These are phyloP conservation scores for Protomyctophum bolini DNA, from an alignment of 2,113 vertebrate genomes.

Conservation along the genomic window DNA sequence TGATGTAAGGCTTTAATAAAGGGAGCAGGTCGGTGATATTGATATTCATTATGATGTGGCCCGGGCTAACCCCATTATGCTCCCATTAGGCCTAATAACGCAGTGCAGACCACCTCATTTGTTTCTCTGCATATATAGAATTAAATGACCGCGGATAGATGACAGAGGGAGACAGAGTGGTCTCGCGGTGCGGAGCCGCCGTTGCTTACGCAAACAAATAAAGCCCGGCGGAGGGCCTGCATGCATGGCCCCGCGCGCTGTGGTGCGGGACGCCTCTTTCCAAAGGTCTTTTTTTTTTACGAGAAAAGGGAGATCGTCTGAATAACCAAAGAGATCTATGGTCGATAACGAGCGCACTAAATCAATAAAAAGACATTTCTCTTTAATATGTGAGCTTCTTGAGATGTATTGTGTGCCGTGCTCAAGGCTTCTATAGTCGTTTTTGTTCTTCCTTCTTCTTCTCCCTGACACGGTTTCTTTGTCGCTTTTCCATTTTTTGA, in stretches of 20 bases:
- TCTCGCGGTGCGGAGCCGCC: constrained; percentile 7
- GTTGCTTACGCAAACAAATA: constrained; percentile 27
- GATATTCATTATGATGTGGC: constrained; percentile 81
- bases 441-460: constrained; percentile 19
- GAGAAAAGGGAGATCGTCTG: constrained; percentile 32
- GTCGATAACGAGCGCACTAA: constrained; percentile 51
- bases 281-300: constrained; percentile 12
- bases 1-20: constrained; percentile 85
- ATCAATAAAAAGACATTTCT: constrained; percentile 40
- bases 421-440: constrained; percentile 25
- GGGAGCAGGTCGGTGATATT: constrained; percentile 68
- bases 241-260: too few species aligned
- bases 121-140: constrained; percentile 75
- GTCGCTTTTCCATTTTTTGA: constrained; percentile 6
- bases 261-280: neutral
- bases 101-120: constrained; percentile 72
- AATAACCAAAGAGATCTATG: constrained; percentile 45
- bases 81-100: constrained; percentile 80
- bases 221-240: too few species aligned
- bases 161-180: constrained; percentile 55
- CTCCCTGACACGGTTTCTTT: constrained; percentile 38
- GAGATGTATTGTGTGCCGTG: constrained; percentile 50
- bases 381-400: constrained; percentile 44
- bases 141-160: constrained; percentile 58
- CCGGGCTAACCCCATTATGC: constrained; percentile 76